phyloP scores from a whole-genome alignment of 2,113 vertebrate species.

The Glaucidium brasilianum region DNA sequence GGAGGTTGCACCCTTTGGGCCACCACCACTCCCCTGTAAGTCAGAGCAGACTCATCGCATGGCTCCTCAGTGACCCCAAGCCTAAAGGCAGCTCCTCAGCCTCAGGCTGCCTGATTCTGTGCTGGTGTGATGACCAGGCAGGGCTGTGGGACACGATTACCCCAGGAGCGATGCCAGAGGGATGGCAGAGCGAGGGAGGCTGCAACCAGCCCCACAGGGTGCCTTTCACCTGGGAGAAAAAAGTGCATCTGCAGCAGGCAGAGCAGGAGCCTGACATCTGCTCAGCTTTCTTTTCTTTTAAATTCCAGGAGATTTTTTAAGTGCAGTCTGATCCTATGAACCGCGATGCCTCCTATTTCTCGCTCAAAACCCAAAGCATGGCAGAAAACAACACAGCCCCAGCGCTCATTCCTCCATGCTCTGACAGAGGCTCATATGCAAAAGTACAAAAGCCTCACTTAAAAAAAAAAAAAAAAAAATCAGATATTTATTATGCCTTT shows the following conservation, averaged over 20 bases:
- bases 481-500: constrained; percentile 77
- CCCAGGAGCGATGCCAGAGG: background rate
- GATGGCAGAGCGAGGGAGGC: background rate
- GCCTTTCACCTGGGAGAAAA: background rate
- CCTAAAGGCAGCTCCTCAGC: background rate
- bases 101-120: too few relatives aligned
- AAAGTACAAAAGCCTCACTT: constrained; percentile 35
- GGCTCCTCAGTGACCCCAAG: background rate
- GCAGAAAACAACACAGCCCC: background rate
- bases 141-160: background rate
- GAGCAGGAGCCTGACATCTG: background rate
- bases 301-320: background rate
- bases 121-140: accelerated
- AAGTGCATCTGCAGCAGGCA: accelerated
- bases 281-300: background rate
- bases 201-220: background rate
- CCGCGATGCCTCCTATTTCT: background rate
- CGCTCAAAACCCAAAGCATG: background rate
- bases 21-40: background rate
- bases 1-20: background rate
- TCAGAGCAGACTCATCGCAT: background rate
- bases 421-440: constrained; percentile 23
- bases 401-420: accelerated
- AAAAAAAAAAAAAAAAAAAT: background rate
- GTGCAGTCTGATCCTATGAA: background rate